These are phyloP conservation scores for Caenorhabditis sp. DNA, from an alignment of 2,888 invertebrate genomes.

Conservation along the genomic window DNA sequence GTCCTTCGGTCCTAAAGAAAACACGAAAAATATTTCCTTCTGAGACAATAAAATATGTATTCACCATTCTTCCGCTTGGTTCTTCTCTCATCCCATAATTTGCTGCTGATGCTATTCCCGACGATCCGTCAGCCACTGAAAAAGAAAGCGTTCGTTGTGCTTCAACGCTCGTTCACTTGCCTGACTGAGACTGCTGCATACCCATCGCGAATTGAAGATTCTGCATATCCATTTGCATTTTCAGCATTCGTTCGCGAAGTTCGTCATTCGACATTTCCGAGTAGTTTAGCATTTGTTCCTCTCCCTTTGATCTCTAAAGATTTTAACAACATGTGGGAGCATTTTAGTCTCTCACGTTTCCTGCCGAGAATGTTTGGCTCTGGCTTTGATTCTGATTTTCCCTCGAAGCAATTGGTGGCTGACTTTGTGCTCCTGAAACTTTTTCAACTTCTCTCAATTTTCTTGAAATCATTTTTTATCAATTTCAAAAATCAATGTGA, in stretches of 20 bases:
- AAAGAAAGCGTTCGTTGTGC: slow-evolving; percentile 10
- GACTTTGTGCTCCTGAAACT: slow-evolving; percentile 10
- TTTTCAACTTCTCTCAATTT: not conserved
- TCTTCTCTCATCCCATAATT: slow-evolving; percentile 34
- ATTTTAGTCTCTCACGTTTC: slow-evolving; percentile 18
- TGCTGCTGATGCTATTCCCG: slow-evolving; percentile 13
- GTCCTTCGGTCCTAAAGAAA: slow-evolving; percentile 29
- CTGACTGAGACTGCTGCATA: slow-evolving; percentile 27
- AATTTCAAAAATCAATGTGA: slow-evolving; percentile 32
- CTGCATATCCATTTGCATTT: slow-evolving; percentile 59
- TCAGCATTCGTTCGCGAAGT: slow-evolving; percentile 40
- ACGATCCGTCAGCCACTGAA: slow-evolving; percentile 20
- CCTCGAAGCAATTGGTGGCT: slow-evolving; percentile 14
- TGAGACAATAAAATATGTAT: slow-evolving; percentile 6
- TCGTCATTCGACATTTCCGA: slow-evolving; percentile 58
- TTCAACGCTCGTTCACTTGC: slow-evolving; percentile 1
- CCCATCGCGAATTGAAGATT: slow-evolving; percentile 47
- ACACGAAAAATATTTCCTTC: not conserved
- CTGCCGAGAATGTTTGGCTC: slow-evolving; percentile 12
- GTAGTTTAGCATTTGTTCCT: slow-evolving; percentile 32
- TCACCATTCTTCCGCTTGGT: slow-evolving; percentile 30
- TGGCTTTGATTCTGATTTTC: too few species aligned
- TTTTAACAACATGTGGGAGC: slow-evolving; percentile 9
- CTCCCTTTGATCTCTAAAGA: slow-evolving; percentile 16
- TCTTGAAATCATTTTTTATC: not conserved